Evolutionary conservation across 2,888 invertebrate genomes (phyloP), one percentile per base, ranked within the genome.

Genomic region (Lithophane semibrunnea): DNA sequence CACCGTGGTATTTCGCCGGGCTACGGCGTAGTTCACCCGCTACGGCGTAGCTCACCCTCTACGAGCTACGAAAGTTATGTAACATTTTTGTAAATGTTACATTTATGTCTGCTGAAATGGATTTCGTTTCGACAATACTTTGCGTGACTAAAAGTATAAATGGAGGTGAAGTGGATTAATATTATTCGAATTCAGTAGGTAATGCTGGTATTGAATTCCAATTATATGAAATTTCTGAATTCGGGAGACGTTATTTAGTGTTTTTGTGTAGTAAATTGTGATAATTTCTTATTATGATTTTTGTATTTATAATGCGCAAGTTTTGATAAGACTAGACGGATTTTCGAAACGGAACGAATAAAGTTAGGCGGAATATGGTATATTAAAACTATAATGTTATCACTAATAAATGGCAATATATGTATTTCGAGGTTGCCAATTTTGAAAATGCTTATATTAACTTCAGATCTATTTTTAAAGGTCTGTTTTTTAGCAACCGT

Each of bases 131-230:
- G 37, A 75, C 64, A 63, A 47, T 66, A 47, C 73, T 73, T 82
- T 75, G 81, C 88, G 80, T 86, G 87, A 86, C 82, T 76, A 13
- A 73, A 79, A 65, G 58, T 60, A 81, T 75, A 81, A 81, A 85
- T 77, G 64, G 47, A 61, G 10, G 56, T 69, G 56, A 84, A 67
- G 56, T 66, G 44, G 29, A 24, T 37, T 77, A 63, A 69, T 84
- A 21, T 29, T 64, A 68, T 71, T 83, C 72, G 64, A 42, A 75
- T 80, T 76, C 63, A 71, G 63, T 66, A 54, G 29, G 58, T 67
- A 67, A 72, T 54, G 13, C 42, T 78, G 58, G 54, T 80, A 76
- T 77, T 65, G 79, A 79, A 67, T 64, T 73, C 3, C 9, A n/a
- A 63, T 80, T 18, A 37, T 37, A 66, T 70, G 16, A 29, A 29